A percentile compares a stretch with the other conserved stretches of the same genome.
Evolutionary conservation across 2,888 invertebrate species (phyloP).

Genomic region (Chrysolina americana): DNA sequence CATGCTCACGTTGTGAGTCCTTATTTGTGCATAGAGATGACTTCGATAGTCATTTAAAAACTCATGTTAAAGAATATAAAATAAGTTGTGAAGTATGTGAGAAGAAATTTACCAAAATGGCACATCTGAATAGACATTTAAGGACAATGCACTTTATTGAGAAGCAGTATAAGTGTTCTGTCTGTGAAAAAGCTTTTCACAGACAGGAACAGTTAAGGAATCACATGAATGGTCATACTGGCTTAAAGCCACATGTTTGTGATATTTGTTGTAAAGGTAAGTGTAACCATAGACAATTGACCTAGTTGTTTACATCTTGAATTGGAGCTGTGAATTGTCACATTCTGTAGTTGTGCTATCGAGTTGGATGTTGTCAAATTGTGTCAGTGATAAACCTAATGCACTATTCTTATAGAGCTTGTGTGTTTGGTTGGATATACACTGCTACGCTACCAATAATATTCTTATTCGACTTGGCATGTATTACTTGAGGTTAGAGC

Average conservation of each 20-base stretch:
- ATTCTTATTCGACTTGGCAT: too few species aligned
- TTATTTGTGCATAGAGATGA: conserved; percentile 54
- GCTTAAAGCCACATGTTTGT: conserved; percentile 74
- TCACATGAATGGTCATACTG: conserved; percentile 75
- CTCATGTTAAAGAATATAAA: conserved; percentile 53
- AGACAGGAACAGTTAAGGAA: conserved; percentile 73
- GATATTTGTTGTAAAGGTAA: conserved; percentile 74
- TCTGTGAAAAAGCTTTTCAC: conserved; percentile 74
- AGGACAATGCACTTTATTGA: conserved; percentile 72
- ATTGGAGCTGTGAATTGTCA: too few species aligned
- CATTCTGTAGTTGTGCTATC: too few species aligned
- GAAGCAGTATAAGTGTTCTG: conserved; percentile 72
- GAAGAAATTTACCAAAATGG: conserved; percentile 71
- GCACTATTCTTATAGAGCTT: too few species aligned
- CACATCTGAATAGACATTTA: conserved; percentile 71
- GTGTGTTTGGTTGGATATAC: too few species aligned
- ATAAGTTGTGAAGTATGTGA: conserved; percentile 72
- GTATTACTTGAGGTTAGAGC: too few species aligned
- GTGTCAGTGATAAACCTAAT: too few species aligned
- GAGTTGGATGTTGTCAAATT: too few species aligned
- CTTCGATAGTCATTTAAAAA: conserved; percentile 53
- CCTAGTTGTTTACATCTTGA: too few species aligned
- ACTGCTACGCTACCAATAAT: too few species aligned
- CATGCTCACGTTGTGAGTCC: conserved; percentile 53
- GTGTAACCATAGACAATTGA: conserved; percentile 46